Evolutionary conservation across 2,797 vertebrate species (phyloP).

Genomic region (Miichthys miiuy): DNA sequence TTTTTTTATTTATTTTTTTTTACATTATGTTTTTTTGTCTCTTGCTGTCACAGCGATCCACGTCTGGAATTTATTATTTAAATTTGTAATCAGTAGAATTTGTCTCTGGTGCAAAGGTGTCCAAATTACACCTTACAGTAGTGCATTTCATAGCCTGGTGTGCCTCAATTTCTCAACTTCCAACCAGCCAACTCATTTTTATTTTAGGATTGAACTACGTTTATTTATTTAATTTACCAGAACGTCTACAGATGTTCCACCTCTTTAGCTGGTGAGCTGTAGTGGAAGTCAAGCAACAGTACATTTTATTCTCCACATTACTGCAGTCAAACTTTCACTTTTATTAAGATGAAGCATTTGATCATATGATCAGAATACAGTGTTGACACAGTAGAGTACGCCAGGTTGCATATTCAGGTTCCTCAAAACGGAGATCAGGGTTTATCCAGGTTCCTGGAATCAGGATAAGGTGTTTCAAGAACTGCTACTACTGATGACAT

Average conservation of each 20-base stretch:
- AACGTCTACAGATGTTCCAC: constrained; percentile 8
- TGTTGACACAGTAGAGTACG: neutral
- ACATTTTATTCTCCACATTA: neutral
- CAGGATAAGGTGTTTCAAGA: neutral
- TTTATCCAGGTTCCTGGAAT: neutral
- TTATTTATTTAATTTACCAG: constrained; percentile 3
- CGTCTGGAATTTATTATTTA: neutral
- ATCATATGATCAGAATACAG: neutral
- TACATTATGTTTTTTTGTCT: neutral
- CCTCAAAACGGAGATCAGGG: neutral
- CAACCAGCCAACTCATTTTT: neutral
- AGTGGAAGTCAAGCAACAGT: constrained; percentile 5
- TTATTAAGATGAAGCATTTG: neutral
- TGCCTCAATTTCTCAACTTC: neutral
- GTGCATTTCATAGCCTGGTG: neutral
- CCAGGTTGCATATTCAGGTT: neutral
- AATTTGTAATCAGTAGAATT: neutral
- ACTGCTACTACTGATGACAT: neutral
- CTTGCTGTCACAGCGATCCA: neutral
- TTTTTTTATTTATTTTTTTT: neutral
- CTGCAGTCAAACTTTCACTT: neutral
- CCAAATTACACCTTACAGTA: neutral
- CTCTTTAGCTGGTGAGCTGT: constrained; percentile 22
- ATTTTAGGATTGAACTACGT: neutral
- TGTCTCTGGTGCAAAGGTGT: neutral